phyloP scores from a whole-genome alignment of 2,797 vertebrate genomes.

The Australoheros facetus region DNA sequence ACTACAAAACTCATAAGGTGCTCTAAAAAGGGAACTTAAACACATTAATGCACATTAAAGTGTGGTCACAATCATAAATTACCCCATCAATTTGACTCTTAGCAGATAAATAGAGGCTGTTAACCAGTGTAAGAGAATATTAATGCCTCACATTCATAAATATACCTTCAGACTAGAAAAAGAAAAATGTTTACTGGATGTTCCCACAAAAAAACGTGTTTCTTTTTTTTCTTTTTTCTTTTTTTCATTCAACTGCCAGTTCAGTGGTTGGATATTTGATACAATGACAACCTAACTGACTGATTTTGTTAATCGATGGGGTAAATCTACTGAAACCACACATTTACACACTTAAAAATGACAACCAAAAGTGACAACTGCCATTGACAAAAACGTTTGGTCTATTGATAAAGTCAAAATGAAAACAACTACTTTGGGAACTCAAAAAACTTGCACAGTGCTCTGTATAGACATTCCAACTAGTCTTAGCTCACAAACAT shows the following conservation, averaged over 20 bases:
- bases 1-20: slow-evolving; percentile 78
- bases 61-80: slow-evolving; percentile 69
- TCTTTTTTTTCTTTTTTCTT: background rate
- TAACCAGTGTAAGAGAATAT: slow-evolving; percentile 18
- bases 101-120: slow-evolving; percentile 42
- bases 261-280: slow-evolving; percentile 43
- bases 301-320: slow-evolving; percentile 48
- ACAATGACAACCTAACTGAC: slow-evolving; percentile 9
- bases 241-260: slow-evolving; percentile 49
- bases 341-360: slow-evolving; percentile 67
- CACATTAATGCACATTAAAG: slow-evolving; percentile 76
- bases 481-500: slow-evolving; percentile 85
- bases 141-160: slow-evolving; percentile 35
- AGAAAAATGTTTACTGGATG: background rate
- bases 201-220: slow-evolving; percentile 2
- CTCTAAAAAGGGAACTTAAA: slow-evolving; percentile 69
- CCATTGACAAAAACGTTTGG: slow-evolving; percentile 77
- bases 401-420: slow-evolving; percentile 75
- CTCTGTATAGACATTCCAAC: slow-evolving; percentile 84
- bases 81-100: slow-evolving; percentile 61
- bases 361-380: slow-evolving; percentile 77
- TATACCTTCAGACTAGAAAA: slow-evolving; percentile 29
- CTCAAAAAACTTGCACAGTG: slow-evolving; percentile 86
- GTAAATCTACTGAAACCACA: slow-evolving; percentile 67
- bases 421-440: slow-evolving; percentile 81